These are phyloP conservation scores for Scaptomyza pallida DNA, from an alignment of 1,140 invertebrate genomes.

Conservation along the genomic window DNA sequence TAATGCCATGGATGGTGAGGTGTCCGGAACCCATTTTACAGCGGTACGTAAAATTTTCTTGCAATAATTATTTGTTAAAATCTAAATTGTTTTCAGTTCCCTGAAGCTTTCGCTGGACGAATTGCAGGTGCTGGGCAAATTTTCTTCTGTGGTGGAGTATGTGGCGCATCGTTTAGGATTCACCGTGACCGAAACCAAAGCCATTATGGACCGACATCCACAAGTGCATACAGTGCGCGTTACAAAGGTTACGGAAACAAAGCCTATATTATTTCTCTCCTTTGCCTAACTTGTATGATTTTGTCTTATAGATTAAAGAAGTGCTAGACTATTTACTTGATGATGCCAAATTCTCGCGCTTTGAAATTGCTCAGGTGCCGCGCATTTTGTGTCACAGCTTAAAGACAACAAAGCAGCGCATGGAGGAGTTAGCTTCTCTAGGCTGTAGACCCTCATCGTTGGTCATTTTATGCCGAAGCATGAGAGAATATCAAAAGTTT, in stretches of 20 bases:
- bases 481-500: slow-evolving; percentile 84
- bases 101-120: slow-evolving; percentile 84
- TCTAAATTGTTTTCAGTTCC: slow-evolving; percentile 59
- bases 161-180: slow-evolving; percentile 84
- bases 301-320: slow-evolving; percentile 79
- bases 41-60: slow-evolving; percentile 32
- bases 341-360: slow-evolving; percentile 83
- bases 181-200: slow-evolving; percentile 70
- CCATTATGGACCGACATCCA: slow-evolving; percentile 84
- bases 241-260: slow-evolving; percentile 74
- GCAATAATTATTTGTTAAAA: not conserved
- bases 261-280: not conserved
- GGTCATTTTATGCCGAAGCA: slow-evolving; percentile 85
- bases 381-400: slow-evolving; percentile 85
- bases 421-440: slow-evolving; percentile 83
- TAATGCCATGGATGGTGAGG: slow-evolving; percentile 86
- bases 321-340: slow-evolving; percentile 85
- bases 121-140: slow-evolving; percentile 83
- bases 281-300: not conserved
- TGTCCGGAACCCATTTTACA: slow-evolving; percentile 84
- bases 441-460: slow-evolving; percentile 84
- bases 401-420: slow-evolving; percentile 84
- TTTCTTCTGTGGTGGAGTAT: slow-evolving; percentile 84
- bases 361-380: slow-evolving; percentile 84
- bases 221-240: slow-evolving; percentile 84